A percentile compares a stretch with the other conserved stretches of the same genome.
These are phyloP conservation scores for Hoplostethus mediterraneus DNA, from an alignment of 2,797 vertebrate genomes.

Conservation along the genomic window DNA sequence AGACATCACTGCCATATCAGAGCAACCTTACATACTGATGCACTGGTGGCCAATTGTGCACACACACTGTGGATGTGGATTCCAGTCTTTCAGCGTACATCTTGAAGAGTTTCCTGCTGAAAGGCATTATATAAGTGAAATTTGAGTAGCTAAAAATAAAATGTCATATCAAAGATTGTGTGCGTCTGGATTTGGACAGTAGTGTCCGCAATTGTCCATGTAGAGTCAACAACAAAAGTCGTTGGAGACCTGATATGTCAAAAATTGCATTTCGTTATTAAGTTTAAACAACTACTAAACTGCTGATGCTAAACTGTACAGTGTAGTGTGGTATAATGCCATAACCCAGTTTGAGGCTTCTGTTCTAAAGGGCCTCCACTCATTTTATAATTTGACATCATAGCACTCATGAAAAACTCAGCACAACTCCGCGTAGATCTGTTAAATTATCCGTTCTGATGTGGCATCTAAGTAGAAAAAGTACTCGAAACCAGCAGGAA, in stretches of 20 bases:
- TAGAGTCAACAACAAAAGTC: too few species aligned
- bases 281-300: conserved; percentile 21
- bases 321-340: conserved; percentile 9
- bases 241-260: background rate
- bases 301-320: conserved; percentile 39
- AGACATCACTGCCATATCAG: background rate
- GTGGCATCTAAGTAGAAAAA: conserved; percentile 16
- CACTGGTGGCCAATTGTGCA: too few species aligned
- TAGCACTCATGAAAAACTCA: conserved; percentile 46
- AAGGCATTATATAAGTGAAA: too few species aligned
- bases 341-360: conserved; percentile 47
- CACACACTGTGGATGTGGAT: too few species aligned
- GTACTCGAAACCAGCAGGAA: conserved; percentile 27
- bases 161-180: too few species aligned
- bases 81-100: too few species aligned
- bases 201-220: background rate
- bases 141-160: too few species aligned
- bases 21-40: background rate
- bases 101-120: too few species aligned
- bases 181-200: background rate
- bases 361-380: conserved; percentile 51
- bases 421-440: conserved; percentile 44
- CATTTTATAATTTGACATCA: conserved; percentile 56
- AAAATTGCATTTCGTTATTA: conserved; percentile 21
- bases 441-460: conserved; percentile 44